Conservation (phyloP, 53 echinoderm and acorn worm genomes). For the Luidia sarsii region DNA sequence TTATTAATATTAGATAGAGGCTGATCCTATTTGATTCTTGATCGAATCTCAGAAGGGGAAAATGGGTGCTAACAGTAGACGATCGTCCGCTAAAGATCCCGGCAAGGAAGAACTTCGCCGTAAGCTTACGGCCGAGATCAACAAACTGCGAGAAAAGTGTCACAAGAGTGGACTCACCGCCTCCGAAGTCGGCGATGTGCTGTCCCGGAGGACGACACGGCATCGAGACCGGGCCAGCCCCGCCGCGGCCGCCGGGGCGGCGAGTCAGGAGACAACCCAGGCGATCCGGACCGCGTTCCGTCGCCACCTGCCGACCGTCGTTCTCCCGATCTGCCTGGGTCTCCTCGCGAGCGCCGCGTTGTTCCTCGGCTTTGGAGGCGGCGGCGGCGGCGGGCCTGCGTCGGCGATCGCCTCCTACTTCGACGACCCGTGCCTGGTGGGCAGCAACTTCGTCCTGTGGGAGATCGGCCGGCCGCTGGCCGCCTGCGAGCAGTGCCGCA, state of each 20-base stretch:
- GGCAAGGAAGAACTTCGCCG: slow-evolving; percentile 1
- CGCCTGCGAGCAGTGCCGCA: slow-evolving; percentile 72
- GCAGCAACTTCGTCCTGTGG: slow-evolving; percentile 55
- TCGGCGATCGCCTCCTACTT: background rate
- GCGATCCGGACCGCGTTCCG: background rate
- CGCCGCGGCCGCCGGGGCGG: background rate
- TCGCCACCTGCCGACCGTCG: background rate
- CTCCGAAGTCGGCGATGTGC: slow-evolving; percentile 7
- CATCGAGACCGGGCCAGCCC: background rate
- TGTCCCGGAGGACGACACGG: background rate
- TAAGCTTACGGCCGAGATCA: slow-evolving; percentile 32
- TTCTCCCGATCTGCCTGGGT: slow-evolving; percentile 4
- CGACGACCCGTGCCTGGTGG: slow-evolving; percentile 65
- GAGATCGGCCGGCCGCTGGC: slow-evolving; percentile 74
- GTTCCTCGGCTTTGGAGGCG: slow-evolving; percentile 9
- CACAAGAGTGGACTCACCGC: background rate
- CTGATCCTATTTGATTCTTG: no score
- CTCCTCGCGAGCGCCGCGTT: background rate
- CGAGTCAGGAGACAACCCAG: background rate
- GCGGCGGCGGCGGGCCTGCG: background rate
- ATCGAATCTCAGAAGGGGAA: background rate
- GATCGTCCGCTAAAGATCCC: background rate
- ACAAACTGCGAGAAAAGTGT: slow-evolving; percentile 22
- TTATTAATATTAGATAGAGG: no score
- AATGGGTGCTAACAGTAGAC: slow-evolving; percentile 27